Evolutionary conservation across 2,888 invertebrate genomes (phyloP).

Genomic region (Drosophila acutilabella): DNA sequence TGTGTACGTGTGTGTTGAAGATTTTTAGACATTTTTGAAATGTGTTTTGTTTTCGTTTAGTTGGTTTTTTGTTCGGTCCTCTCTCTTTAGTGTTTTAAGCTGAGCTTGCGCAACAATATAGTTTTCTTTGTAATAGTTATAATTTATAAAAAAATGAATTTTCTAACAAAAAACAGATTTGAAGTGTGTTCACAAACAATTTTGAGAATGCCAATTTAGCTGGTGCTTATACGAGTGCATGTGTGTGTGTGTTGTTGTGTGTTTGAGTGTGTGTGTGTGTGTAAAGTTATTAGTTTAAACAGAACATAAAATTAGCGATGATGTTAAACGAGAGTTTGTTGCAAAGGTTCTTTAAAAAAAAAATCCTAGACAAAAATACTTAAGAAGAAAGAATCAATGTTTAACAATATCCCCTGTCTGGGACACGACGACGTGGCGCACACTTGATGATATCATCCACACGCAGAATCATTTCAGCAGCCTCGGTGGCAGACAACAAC

Average conservation of each 20-base stretch:
- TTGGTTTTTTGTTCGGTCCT: conserved; percentile 46
- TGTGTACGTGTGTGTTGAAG: conserved; percentile 14
- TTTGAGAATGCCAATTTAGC: conserved; percentile 36
- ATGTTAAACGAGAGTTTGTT: conserved; percentile 63
- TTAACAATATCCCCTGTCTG: conserved; percentile 90
- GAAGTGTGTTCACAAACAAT: conserved; percentile 39
- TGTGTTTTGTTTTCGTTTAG: conserved; percentile 36
- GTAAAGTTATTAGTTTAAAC: conserved; percentile 53
- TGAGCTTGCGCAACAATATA: conserved; percentile 39
- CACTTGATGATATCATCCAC: conserved; percentile 98
- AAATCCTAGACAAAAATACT: conserved; percentile 74
- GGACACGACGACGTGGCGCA: conserved; percentile 94
- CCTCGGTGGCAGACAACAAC: conserved; percentile 96
- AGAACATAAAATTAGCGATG: conserved; percentile 68
- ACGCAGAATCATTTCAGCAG: conserved; percentile 99
- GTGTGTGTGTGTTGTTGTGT: conserved; percentile 24
- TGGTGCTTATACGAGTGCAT: conserved; percentile 30
- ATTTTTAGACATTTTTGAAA: conserved; percentile 74
- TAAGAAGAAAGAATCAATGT: conserved; percentile 46
- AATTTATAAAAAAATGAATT: conserved; percentile 1
- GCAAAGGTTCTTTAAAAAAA: conserved; percentile 52
- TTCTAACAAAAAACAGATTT: conserved; percentile 46
- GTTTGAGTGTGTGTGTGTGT: conserved; percentile 28
- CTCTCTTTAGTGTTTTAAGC: conserved; percentile 42
- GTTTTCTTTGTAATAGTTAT: conserved; percentile 7